Conservation (phyloP, 1,140 invertebrate species). For the Brachionus plicatilis region DNA sequence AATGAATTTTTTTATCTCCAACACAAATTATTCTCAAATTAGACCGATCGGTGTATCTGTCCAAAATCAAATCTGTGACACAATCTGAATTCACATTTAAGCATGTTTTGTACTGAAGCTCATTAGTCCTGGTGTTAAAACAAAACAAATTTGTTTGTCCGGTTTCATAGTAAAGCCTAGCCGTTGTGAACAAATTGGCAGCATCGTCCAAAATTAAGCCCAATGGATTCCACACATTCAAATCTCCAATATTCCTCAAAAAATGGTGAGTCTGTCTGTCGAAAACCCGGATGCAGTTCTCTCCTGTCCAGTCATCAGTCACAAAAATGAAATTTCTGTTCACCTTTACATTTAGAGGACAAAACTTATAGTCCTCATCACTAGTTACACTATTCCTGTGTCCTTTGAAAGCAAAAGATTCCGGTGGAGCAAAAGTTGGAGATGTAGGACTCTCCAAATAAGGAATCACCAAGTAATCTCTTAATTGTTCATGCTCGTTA, state of each 20-base stretch:
- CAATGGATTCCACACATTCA: slow-evolving; percentile 37
- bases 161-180: slow-evolving; percentile 30
- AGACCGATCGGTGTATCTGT: slow-evolving; percentile 13
- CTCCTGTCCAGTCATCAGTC: slow-evolving; percentile 33
- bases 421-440: not conserved
- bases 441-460: not conserved
- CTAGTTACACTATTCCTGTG: not conserved
- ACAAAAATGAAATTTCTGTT: not conserved
- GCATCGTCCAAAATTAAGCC: slow-evolving; percentile 25
- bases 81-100: slow-evolving; percentile 30
- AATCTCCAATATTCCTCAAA: slow-evolving; percentile 18
- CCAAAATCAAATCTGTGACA: slow-evolving; percentile 9
- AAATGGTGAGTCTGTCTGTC: slow-evolving; percentile 20
- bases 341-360: slow-evolving; percentile 33
- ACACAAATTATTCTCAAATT: not conserved
- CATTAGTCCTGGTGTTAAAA: not conserved
- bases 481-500: slow-evolving; percentile 35
- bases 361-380: slow-evolving; percentile 33
- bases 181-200: slow-evolving; percentile 12
- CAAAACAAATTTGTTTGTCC: slow-evolving; percentile 34
- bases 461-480: slow-evolving; percentile 4
- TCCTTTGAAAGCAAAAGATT: not conserved
- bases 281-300: slow-evolving; percentile 32
- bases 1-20: slow-evolving; percentile 41
- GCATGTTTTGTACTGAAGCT: not conserved